phyloP scores from a whole-genome alignment of 2,113 vertebrate species.

The Corythaixoides concolor region DNA sequence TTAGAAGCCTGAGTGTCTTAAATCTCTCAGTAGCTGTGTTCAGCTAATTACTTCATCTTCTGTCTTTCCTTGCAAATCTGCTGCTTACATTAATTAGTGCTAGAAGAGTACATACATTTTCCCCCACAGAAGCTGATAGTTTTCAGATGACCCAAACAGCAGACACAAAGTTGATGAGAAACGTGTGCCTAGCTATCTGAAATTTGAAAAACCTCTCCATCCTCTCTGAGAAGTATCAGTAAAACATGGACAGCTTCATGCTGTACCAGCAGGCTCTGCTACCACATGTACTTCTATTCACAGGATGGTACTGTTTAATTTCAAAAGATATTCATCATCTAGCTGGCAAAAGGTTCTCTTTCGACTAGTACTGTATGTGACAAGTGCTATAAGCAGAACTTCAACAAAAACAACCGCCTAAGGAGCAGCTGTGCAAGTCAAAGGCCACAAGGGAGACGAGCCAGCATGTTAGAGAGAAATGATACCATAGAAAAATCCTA shows the following conservation, averaged over 20 bases:
- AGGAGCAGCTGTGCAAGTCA: not conserved
- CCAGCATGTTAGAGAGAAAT: not conserved
- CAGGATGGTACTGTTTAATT: not conserved
- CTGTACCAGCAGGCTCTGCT: not conserved
- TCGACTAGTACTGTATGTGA: not conserved
- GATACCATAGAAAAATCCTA: not conserved
- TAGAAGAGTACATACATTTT: not conserved
- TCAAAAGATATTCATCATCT: not conserved
- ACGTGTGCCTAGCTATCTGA: not conserved
- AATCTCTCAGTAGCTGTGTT: not conserved
- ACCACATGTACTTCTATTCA: not conserved
- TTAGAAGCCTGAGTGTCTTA: not conserved
- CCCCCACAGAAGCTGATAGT: not conserved
- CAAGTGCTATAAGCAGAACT: not conserved
- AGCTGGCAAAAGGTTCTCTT: not conserved
- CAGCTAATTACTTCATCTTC: not conserved
- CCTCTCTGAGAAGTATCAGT: not conserved
- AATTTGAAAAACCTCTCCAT: not conserved
- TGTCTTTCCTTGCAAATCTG: not conserved
- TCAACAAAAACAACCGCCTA: not conserved
- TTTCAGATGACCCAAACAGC: not conserved
- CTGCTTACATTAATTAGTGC: not conserved
- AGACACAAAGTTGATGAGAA: not conserved
- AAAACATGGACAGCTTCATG: accelerated
- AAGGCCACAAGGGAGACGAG: not conserved